Percentiles rank a stretch among this genome's conserved stretches.
Evolutionary conservation across 2,113 vertebrate genomes (phyloP).

Genomic region (Onychostoma macrolepis): DNA sequence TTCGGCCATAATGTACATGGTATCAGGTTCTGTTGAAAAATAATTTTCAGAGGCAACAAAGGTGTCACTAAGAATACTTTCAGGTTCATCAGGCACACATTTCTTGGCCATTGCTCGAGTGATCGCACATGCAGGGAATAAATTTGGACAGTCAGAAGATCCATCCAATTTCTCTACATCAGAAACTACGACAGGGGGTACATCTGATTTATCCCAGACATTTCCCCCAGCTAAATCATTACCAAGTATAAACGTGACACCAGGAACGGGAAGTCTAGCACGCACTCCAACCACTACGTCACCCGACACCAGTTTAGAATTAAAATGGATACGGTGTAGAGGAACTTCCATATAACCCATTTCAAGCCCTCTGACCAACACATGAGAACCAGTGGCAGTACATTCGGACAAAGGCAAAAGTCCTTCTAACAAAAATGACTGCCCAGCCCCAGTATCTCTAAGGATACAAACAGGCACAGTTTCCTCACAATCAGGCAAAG

Average conservation of each 20-base stretch:
- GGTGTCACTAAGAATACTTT: neutral
- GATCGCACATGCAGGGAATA: neutral
- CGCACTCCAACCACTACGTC: neutral
- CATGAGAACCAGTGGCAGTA: neutral
- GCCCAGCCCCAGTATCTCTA: no score
- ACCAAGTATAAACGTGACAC: neutral
- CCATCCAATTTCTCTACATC: neutral
- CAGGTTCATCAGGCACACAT: neutral
- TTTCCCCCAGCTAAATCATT: neutral
- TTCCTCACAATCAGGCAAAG: no score
- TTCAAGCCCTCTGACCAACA: no score
- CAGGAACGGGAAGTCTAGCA: neutral
- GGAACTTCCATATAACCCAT: neutral
- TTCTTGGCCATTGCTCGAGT: neutral
- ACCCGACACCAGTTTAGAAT: neutral
- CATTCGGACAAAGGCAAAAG: neutral
- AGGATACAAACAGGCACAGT: neutral
- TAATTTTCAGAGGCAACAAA: neutral
- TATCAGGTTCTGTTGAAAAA: no score
- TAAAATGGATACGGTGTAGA: neutral
- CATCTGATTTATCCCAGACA: neutral
- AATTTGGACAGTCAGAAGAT: neutral
- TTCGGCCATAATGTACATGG: neutral
- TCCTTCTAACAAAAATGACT: neutral
- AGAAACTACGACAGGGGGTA: no score